phyloP scores from a whole-genome alignment of 2,888 invertebrate species.

The Ormyrus labotus region DNA sequence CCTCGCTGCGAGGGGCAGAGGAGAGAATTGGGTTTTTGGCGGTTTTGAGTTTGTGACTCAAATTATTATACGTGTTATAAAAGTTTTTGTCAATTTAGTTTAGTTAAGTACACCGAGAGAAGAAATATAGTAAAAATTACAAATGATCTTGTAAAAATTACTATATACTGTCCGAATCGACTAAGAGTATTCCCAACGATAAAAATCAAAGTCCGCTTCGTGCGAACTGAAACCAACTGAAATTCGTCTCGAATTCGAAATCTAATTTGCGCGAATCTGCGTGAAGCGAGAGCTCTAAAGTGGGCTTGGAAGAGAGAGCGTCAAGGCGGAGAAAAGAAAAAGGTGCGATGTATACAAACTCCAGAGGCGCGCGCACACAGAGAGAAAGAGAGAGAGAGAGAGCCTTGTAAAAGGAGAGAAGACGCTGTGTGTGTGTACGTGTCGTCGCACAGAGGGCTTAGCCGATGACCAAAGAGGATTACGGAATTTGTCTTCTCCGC shows the following conservation, averaged over 20 bases:
- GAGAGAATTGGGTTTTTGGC: too few species aligned
- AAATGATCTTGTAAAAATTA: too few species aligned
- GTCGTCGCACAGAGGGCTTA: constrained; percentile 70
- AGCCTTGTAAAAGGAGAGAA: neutral
- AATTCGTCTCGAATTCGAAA: constrained; percentile 62
- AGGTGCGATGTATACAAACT: too few species aligned
- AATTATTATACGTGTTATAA: too few species aligned
- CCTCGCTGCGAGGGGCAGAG: too few species aligned
- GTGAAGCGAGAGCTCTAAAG: constrained; percentile 54
- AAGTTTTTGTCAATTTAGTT: too few species aligned
- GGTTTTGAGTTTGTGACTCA: too few species aligned
- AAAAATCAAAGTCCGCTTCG: neutral
- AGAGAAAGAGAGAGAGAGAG: constrained; percentile 48
- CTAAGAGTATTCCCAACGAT: too few species aligned
- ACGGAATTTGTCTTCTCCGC: constrained; percentile 72
- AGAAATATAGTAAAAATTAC: too few species aligned
- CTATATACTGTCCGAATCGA: too few species aligned
- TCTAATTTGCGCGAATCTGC: constrained; percentile 67
- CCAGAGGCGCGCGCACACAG: too few species aligned
- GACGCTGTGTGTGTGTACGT: constrained; percentile 46
- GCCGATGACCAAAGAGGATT: constrained; percentile 75
- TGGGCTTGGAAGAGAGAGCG: constrained; percentile 34
- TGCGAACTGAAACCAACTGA: neutral
- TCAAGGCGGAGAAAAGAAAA: constrained; percentile 4
- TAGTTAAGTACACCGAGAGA: too few species aligned